Conservation (phyloP, 2,888 invertebrate species). For the Oasisia sp. region DNA sequence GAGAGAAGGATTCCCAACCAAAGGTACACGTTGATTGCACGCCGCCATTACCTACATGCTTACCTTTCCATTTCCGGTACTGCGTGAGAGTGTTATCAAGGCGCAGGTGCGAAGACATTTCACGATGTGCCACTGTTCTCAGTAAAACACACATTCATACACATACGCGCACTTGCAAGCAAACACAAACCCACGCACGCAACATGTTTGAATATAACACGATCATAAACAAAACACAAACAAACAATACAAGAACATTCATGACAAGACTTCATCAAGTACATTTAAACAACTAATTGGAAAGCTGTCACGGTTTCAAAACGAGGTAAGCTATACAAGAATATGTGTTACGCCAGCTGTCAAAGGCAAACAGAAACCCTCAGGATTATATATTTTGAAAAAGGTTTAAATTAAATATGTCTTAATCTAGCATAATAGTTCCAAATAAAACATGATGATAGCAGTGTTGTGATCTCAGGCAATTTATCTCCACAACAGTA, state of each 20-base stretch:
- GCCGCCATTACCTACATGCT: not conserved
- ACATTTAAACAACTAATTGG: too few relatives aligned
- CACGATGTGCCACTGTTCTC: not conserved
- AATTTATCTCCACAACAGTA: too few relatives aligned
- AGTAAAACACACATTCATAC: not conserved
- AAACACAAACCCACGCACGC: not conserved
- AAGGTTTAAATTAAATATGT: too few relatives aligned
- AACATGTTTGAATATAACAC: not conserved
- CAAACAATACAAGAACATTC: not conserved
- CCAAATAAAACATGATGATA: too few relatives aligned
- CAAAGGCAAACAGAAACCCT: too few relatives aligned
- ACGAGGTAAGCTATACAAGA: too few relatives aligned
- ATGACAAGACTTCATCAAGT: not conserved
- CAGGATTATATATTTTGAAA: too few relatives aligned
- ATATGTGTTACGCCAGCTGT: too few relatives aligned
- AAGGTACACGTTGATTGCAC: not conserved
- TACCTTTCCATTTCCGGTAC: not conserved
- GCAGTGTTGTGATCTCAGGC: too few relatives aligned
- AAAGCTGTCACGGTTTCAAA: too few relatives aligned
- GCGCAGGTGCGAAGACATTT: not conserved
- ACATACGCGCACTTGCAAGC: not conserved
- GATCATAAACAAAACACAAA: not conserved
- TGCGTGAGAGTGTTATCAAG: not conserved
- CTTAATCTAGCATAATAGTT: too few relatives aligned
- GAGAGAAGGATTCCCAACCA: not conserved